Base-by-base conservation (phyloP, 1,140 invertebrate genomes). In the Apis florea region DNA sequence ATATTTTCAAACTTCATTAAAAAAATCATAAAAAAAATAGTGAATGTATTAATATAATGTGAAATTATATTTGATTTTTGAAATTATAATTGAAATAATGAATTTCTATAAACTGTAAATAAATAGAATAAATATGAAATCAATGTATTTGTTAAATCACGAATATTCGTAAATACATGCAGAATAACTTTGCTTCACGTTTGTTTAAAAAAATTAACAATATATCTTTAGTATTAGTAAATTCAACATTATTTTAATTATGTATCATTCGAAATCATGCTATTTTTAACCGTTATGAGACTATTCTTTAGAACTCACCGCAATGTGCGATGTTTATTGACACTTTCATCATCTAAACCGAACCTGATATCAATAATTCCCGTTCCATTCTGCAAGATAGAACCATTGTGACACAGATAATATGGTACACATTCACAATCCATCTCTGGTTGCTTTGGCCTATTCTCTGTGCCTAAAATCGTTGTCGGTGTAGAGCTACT, bases 281-380 rank as follows among this genome's bases (percentile, higher is more conserved):
- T 11, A 40, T 10, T 5, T 2, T 9, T 77, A n/a, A 51, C 24
- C 47, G 56, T n/a, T 15, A 9, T 51, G 83, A 85, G 83, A 85
- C 68, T 56, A 13, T 56, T 87, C 82, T 86, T 88, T 88, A 85
- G 83, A 76, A 90, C 87, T 88, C 67, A 88, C 89, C 69, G 67
- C 53, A 1, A 24, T 6, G 2, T n/a, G 8, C 17, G 72, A 31
- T 24, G 17, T 2, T 47, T 3, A 64, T 26, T 12, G 0, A 12
- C 24, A 47, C 71, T 68, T n/a, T 70, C 64, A 54, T n/a, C 61
- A 73, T 24, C 10, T 2, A 82, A 88, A 77, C 49, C 85, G 53
- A 85, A 95, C 94, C 96, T 95, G 54, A 97, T 96, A 90, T 98
- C 97, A 81, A 98, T 97, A 49, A 98, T 92, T 53, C 96, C 96